Percentiles rank a stretch among this genome's conserved stretches.
Conservation (phyloP, 2,113 vertebrate genomes). For the Callocephalon fimbriatum region DNA sequence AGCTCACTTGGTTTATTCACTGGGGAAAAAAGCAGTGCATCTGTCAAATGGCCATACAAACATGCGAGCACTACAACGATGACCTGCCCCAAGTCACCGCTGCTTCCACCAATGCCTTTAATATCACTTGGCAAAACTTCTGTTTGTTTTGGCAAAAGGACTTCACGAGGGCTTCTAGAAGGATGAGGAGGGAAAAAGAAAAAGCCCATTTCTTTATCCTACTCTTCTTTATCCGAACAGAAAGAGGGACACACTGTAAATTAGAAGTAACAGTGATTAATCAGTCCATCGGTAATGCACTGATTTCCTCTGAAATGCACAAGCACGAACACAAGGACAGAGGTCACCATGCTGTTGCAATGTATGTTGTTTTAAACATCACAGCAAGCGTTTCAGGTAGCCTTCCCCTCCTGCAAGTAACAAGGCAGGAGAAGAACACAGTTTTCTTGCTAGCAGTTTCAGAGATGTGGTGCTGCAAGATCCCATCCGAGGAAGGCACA, state of each 20-base stretch:
- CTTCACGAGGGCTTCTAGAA: neutral
- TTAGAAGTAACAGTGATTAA: neutral
- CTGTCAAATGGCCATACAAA: neutral
- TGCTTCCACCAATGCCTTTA: slow-evolving; percentile 17
- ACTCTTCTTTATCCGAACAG: neutral
- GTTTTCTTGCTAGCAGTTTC: neutral
- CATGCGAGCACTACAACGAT: neutral
- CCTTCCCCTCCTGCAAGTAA: neutral
- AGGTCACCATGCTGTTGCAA: neutral
- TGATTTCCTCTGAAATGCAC: neutral
- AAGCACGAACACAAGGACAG: neutral
- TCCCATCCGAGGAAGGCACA: neutral
- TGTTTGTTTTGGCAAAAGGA: slow-evolving; percentile 16
- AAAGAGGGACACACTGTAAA: neutral
- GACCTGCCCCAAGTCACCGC: neutral
- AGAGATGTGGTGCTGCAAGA: neutral
- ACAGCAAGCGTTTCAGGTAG: neutral
- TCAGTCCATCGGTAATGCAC: neutral
- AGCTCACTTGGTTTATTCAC: neutral
- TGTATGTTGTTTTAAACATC: neutral
- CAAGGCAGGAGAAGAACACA: neutral
- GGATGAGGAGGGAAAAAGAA: rapidly evolving
- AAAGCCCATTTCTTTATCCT: neutral
- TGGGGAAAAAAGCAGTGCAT: neutral
- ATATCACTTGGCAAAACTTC: neutral